Evolutionary conservation across 2,797 vertebrate genomes (phyloP), one percentile per base, ranked within the genome.

Genomic region (Microtus californicus): DNA sequence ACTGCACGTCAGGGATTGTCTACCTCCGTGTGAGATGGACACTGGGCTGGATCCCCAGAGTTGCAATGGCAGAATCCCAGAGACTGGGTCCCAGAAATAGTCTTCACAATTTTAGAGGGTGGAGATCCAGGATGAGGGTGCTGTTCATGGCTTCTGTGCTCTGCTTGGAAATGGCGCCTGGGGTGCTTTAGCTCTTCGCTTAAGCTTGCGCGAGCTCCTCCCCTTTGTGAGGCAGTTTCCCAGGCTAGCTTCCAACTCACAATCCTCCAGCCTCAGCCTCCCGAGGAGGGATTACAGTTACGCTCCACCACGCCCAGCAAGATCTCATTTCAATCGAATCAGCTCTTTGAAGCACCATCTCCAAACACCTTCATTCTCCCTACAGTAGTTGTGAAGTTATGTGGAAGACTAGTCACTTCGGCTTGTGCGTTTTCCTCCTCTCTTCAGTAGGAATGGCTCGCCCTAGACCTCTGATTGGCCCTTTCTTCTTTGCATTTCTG

Each of bases 361-460:
- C 13, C n/a, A 65, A 43, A 83, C n/a, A 45, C 34, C 3, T 9
- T 34, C 2, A 23, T 51, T 54, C 15, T 54, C 54, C 54, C 54
- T 54, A 17, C 5, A 6, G 54, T 54, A 15, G 11, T 34, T 95
- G 91, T 63, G 10, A 73, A 83, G 51, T 87, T 77, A 43, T 12
- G 45, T 34, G 10, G 81, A 93, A 8, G 77, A 90, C 56, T 56
- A 82, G 48, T 86, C 51, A 90, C 65, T 96, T 93, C 9, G 45
- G 74, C n/a, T 74, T 74, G 13, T 91, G 59, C 65, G 29, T 91
- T 96, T 95, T 78, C 34, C 8, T 95, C 87, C 37, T 63, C 65
- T 95, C 67, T 95, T 90, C 27, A 71, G 54, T 54, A 94, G 63
- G 5, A 85, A 90, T 80, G 79, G 85, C 78, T 92, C 94, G 77